These are phyloP conservation scores for Epinephelus fuscoguttatus DNA, from an alignment of 2,113 vertebrate species.

Conservation along the genomic window DNA sequence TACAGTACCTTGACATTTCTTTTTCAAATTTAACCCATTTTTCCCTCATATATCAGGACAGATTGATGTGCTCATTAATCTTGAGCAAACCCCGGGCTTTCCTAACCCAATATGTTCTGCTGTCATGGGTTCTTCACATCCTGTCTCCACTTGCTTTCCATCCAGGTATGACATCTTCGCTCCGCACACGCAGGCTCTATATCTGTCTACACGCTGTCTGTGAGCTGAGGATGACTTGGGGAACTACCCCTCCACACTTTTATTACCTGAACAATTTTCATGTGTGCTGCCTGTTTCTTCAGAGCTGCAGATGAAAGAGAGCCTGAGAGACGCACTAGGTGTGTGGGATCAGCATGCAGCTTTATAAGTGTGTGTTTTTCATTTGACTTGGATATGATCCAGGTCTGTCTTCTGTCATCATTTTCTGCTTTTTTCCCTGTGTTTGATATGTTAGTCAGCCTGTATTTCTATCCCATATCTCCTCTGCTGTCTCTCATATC, in stretches of 20 bases:
- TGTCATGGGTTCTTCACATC: conserved; percentile 34
- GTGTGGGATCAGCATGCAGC: conserved; percentile 62
- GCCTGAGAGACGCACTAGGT: conserved; percentile 37
- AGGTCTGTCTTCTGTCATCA: conserved; percentile 63
- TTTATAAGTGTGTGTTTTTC: conserved; percentile 58
- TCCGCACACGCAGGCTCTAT: conserved; percentile 34
- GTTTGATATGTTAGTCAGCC: conserved; percentile 42
- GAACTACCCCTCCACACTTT: conserved; percentile 64
- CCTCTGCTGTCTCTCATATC: conserved; percentile 13
- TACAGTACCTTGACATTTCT: not conserved
- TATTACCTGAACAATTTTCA: conserved; percentile 64
- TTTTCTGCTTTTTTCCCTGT: conserved; percentile 29
- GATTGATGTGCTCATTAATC: conserved; percentile 38
- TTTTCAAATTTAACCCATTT: not conserved
- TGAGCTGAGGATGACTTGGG: conserved; percentile 51
- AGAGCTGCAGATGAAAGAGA: conserved; percentile 69
- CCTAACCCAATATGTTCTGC: conserved; percentile 33
- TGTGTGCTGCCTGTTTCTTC: conserved; percentile 47
- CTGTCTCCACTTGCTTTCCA: conserved; percentile 62
- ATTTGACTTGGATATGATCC: conserved; percentile 65
- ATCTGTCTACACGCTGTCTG: conserved; percentile 75
- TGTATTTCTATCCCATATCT: conserved; percentile 37
- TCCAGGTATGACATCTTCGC: conserved; percentile 66
- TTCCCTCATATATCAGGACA: not conserved
- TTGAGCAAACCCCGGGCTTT: conserved; percentile 25